Conservation (phyloP, 2,797 vertebrate genomes). For the Myotis vivesi region DNA sequence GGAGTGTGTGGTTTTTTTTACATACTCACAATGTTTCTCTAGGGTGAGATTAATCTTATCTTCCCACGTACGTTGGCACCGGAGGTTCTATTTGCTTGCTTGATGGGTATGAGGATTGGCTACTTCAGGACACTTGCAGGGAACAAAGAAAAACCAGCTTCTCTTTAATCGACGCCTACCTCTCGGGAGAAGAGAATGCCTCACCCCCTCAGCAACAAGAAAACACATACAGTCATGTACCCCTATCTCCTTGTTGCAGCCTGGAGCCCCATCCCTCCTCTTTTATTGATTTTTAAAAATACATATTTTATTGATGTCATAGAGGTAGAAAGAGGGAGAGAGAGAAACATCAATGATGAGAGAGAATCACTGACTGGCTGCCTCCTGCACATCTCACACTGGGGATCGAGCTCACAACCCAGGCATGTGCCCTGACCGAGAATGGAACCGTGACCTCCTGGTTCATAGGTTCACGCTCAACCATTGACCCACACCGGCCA, state of each 20-base stretch:
- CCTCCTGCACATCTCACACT: too few relatives aligned
- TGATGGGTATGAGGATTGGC: background rate
- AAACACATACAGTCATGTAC: background rate
- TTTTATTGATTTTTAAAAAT: background rate
- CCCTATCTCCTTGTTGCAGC: background rate
- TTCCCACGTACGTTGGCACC: background rate
- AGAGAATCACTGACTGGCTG: too few relatives aligned
- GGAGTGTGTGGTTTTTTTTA: background rate
- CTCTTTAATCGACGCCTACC: background rate
- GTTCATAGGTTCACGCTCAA: too few relatives aligned
- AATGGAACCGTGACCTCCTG: too few relatives aligned
- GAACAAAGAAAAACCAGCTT: background rate
- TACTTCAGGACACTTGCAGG: background rate
- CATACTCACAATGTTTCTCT: background rate
- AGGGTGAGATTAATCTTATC: background rate
- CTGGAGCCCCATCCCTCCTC: background rate
- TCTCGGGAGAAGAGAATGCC: background rate
- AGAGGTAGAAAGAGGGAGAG: too few relatives aligned
- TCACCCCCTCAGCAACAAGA: background rate
- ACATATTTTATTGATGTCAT: too few relatives aligned
- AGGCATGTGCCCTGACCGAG: too few relatives aligned
- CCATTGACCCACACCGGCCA: background rate
- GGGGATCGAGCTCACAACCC: too few relatives aligned
- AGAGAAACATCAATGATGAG: too few relatives aligned
- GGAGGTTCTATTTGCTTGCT: background rate